These are phyloP conservation scores for Scatophagus argus DNA, from an alignment of 2,113 vertebrate genomes.

Conservation along the genomic window DNA sequence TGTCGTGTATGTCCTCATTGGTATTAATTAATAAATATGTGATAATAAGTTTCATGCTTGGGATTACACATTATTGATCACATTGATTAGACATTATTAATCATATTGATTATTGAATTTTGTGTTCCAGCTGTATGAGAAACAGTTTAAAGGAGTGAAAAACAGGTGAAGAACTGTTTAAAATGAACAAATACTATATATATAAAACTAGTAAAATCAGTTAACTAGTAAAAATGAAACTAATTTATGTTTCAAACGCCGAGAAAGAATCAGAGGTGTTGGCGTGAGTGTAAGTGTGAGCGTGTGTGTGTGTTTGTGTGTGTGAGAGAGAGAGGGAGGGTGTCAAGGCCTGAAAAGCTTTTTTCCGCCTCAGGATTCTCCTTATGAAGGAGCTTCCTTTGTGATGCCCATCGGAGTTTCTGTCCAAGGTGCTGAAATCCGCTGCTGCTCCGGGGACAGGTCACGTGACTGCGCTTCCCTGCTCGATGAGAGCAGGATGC, in stretches of 20 bases:
- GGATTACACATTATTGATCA: too few relatives aligned
- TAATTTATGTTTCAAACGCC: not conserved
- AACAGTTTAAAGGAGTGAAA: too few relatives aligned
- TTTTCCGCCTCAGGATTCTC: not conserved
- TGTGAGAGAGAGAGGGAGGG: not conserved
- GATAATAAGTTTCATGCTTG: too few relatives aligned
- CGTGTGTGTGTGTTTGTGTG: not conserved
- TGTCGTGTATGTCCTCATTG: too few relatives aligned
- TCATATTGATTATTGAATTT: too few relatives aligned
- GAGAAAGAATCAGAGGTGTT: not conserved
- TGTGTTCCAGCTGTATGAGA: too few relatives aligned
- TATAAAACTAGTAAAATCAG: too few relatives aligned
- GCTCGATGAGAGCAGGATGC: slow-evolving; percentile 45
- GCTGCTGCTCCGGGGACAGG: slow-evolving; percentile 73
- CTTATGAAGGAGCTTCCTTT: not conserved
- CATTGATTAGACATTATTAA: too few relatives aligned
- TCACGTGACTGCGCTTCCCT: slow-evolving; percentile 86
- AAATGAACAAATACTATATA: too few relatives aligned
- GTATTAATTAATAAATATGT: too few relatives aligned
- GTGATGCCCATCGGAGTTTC: slow-evolving; percentile 58
- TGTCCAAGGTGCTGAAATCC: slow-evolving; percentile 85
- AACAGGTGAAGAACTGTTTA: too few relatives aligned
- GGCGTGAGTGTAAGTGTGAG: not conserved
- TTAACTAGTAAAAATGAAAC: too few relatives aligned
- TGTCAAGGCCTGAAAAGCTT: not conserved